Evolutionary conservation across 1,140 invertebrate genomes (phyloP).

Genomic region (Pogonomyrmex barbatus): DNA sequence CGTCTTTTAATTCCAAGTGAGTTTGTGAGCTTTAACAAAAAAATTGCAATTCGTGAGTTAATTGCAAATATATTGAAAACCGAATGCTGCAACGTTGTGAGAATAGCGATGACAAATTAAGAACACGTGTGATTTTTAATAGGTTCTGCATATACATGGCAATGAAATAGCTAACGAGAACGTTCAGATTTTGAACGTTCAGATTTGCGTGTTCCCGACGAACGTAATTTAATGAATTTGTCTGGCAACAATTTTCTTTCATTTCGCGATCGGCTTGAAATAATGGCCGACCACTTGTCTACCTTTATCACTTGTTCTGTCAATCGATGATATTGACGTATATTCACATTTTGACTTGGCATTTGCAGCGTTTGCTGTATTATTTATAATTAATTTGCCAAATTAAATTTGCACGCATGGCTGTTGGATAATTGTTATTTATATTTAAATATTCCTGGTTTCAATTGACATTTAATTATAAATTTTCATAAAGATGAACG

Average conservation of each 20-base stretch:
- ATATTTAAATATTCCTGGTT: constrained; percentile 58
- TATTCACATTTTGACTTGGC: constrained; percentile 30
- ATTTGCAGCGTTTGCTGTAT: constrained; percentile 36
- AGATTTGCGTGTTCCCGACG: constrained; percentile 1
- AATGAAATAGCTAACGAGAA: constrained; percentile 45
- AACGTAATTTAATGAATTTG: constrained; percentile 35
- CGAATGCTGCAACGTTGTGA: constrained; percentile 7
- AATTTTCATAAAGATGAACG: constrained; percentile 34
- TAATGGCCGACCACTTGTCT: constrained; percentile 47
- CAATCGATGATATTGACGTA: constrained; percentile 23
- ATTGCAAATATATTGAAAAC: constrained; percentile 40
- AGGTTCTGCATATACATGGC: neutral
- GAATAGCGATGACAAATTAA: constrained; percentile 14
- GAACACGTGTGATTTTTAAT: constrained; percentile 33
- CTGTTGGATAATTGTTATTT: constrained; percentile 42
- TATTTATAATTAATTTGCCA: constrained; percentile 49
- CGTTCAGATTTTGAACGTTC: constrained; percentile 25
- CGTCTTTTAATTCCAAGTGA: neutral
- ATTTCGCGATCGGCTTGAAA: constrained; percentile 24
- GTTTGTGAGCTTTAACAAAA: constrained; percentile 17
- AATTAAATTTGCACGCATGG: constrained; percentile 49
- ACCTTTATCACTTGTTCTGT: constrained; percentile 45
- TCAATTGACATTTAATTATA: constrained; percentile 55
- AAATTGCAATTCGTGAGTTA: constrained; percentile 39
- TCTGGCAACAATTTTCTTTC: constrained; percentile 23